Base-by-base conservation (phyloP, 2,797 vertebrate species). In the Poecilia velifera region DNA sequence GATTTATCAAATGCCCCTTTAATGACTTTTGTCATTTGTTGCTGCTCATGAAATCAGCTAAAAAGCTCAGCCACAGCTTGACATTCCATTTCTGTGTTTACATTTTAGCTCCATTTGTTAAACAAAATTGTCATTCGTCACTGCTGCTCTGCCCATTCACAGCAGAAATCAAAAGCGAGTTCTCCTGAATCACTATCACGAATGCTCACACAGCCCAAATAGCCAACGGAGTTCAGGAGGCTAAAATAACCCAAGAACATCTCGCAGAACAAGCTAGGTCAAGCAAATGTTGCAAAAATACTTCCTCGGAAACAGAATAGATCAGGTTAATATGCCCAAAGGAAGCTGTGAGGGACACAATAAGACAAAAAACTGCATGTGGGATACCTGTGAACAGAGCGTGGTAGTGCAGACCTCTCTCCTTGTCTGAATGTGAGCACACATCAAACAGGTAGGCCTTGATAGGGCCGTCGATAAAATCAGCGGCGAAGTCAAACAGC, bases 381-480 rank as follows among this genome's bases (percentile, higher is more conserved):
- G 70, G 76, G 94, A 83, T 95, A 99, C 98, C 98, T 95, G 98
- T 99, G 84, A 99, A 95, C 51, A 99, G 94, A 36, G 98, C 98
- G 14, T 99, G 98, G 92, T 97, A 99, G 92, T 99, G 98, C 77
- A 99, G 96, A 10, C 98, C 98, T 87, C 95, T 94, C 80, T 99
- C 98, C 89, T 98, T 99, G 93, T 99, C 98, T 85, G 93, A 90
- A 82, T 98, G 95, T 18, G 96, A 97, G 86, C 98, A 99, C 90
- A 99, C 97, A 74, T 99, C 98, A 90, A 99, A 99, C 88, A 99
- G 95, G 93, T 99, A 99, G 0, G 98, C 98, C 93, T 99, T 99
- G 90, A 99, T 98, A 68, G 98, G 98, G 25, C 98, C 98, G 45
- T 99, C 98, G 47, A 99, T 98, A 93, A 99, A 99, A 90, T 99